Percentiles rank a stretch among this genome's conserved stretches.
phyloP scores from a whole-genome alignment of 2,113 vertebrate genomes.

The Scomber japonicus region DNA sequence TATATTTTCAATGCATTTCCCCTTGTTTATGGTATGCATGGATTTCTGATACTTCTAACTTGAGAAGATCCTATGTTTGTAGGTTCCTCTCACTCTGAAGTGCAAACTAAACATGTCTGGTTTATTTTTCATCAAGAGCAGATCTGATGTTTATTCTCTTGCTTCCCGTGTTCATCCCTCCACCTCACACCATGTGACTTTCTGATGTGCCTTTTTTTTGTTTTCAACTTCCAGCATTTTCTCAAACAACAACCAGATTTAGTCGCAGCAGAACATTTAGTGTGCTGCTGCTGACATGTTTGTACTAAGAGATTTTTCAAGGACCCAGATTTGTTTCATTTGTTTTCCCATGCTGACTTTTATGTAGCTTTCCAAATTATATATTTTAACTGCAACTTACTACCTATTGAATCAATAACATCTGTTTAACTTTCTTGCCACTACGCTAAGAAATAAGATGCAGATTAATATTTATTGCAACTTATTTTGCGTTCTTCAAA shows the following conservation, averaged over 20 bases:
- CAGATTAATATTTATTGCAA: neutral
- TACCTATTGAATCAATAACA: neutral
- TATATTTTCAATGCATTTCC: neutral
- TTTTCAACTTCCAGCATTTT: conserved; percentile 14
- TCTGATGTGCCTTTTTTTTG: conserved; percentile 12
- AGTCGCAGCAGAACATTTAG: neutral
- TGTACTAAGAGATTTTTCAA: conserved; percentile 12
- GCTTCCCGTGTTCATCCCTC: conserved; percentile 10
- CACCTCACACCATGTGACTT: conserved; percentile 27
- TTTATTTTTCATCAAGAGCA: conserved; percentile 4
- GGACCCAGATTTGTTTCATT: neutral
- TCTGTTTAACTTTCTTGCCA: neutral
- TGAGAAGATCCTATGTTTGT: neutral
- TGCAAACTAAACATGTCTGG: conserved; percentile 23
- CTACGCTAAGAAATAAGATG: neutral
- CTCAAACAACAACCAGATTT: conserved; percentile 28
- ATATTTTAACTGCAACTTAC: neutral
- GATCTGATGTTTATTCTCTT: conserved; percentile 24
- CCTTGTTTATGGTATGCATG: neutral
- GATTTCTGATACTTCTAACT: neutral
- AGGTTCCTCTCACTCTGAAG: neutral
- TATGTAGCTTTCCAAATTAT: neutral
- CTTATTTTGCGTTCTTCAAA: neutral
- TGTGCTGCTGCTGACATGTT: neutral
- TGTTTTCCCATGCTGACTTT: neutral